Base-by-base conservation (phyloP, 2,888 invertebrate genomes). In the Sialis fuliginosa region DNA sequence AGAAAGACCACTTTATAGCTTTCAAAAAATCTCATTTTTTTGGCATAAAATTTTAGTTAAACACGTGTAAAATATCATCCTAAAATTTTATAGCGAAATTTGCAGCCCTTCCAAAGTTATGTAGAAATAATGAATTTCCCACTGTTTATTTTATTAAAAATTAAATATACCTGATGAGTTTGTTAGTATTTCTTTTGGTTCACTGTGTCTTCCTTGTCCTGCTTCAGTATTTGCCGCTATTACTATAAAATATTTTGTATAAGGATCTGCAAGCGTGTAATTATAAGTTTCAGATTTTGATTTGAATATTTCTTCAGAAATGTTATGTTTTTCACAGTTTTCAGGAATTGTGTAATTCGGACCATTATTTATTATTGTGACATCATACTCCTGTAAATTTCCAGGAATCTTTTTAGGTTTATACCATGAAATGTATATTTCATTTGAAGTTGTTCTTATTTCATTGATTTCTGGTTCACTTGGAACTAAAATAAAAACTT, bases 161-260 rank as follows among this genome's bases (percentile, higher is more conserved):
- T 13, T 39, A 12, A 5, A 45, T 30, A 10, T 45, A 45, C 45
- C 39, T 33, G 12, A 31, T 12, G 39, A 10, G 6, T 39, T 6
- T 2, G 45, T 45, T n/a, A 39, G 5, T 22, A 39, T 10, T 39
- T 22, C 8, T 1, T 39, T 32, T n/a, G 37, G 13, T n/a, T 12
- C 8, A 35, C 8, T n/a, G 6, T 5, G 7, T 22, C n/a, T 9
- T n/a, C 45, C 45, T 8, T 39, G n/a, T 6, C 45, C 45, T 33
- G 39, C 45, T 37, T 39, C 39, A 22, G 45, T 45, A 32, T 12
- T 39, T 39, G 37, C 45, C 10, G 10, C 30, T 10, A 45, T 45
- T 9, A 30, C 12, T 9, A 45, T 39, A n/a, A 31, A 12, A 45
- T 45, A 45, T 32, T 10, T 7, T 33, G 43, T 43, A 12, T 6